Conservation (phyloP, 2,113 vertebrate species). For the Artemisiospiza belli region DNA sequence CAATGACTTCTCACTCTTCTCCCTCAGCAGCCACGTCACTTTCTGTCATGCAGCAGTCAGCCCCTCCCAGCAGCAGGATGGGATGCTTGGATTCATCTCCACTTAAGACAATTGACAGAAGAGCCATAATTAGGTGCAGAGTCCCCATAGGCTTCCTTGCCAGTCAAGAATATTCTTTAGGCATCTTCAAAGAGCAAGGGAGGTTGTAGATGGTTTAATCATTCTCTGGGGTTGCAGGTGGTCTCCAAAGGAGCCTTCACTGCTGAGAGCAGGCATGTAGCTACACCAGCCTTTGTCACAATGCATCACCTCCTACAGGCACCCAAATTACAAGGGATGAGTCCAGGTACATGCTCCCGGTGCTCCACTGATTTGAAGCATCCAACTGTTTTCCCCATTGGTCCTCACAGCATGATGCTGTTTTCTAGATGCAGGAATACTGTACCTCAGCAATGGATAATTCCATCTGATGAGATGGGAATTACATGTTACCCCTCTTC, state of each 20-base stretch:
- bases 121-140: not conserved
- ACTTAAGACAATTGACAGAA: not conserved
- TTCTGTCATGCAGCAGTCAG: not conserved
- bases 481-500: not conserved
- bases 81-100: not conserved
- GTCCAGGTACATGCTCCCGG: not conserved
- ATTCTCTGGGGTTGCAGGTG: not conserved
- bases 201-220: not conserved
- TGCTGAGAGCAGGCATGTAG: rapidly evolving
- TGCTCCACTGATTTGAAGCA: not conserved
- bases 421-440: not conserved
- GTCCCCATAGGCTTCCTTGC: not conserved
- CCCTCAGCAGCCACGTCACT: not conserved
- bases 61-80: not conserved
- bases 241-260: not conserved
- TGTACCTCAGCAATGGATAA: not conserved
- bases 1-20: not conserved
- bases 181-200: not conserved
- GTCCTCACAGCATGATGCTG: not conserved
- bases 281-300: not conserved
- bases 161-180: not conserved
- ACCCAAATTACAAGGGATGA: not conserved
- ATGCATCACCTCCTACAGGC: not conserved
- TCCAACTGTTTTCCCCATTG: not conserved
- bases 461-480: not conserved